Percentiles rank a stretch among this genome's conserved stretches.
phyloP scores from a whole-genome alignment of 37 sponge, comb jelly and placozoan species.

The Ephydatia muelleri region DNA sequence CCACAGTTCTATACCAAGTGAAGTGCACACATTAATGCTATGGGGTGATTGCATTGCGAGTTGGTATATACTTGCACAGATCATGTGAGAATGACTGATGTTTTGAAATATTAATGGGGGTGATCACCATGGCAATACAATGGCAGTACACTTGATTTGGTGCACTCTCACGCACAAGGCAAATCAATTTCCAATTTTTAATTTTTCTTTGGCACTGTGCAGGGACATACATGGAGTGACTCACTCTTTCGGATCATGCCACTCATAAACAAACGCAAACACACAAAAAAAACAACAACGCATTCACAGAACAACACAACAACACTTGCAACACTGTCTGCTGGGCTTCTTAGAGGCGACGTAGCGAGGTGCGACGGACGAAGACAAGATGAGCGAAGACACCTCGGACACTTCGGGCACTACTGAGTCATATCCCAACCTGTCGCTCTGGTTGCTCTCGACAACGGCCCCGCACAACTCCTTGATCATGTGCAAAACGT shows the following conservation, averaged over 20 bases:
- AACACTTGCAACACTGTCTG: background rate
- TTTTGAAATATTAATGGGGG: background rate
- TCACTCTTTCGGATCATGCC: no score
- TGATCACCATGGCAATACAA: background rate
- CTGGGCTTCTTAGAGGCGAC: background rate
- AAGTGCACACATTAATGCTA: background rate
- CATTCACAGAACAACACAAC: background rate
- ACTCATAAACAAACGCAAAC: no score
- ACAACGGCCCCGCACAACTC: slow-evolving; percentile 27
- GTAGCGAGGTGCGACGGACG: background rate
- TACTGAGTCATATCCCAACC: background rate
- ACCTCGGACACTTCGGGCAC: background rate
- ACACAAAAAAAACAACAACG: no score
- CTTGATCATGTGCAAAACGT: slow-evolving; percentile 41
- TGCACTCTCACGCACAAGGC: background rate
- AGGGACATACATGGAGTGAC: no score
- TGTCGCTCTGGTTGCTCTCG: background rate
- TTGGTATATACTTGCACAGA: background rate
- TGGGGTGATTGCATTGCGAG: background rate
- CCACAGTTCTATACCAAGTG: slow-evolving; percentile 56
- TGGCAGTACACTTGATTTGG: background rate
- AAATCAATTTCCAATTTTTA: background rate
- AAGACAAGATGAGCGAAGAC: background rate
- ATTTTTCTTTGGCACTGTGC: no score
- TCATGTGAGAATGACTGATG: background rate